A percentile compares a stretch with the other conserved stretches of the same genome.
Evolutionary conservation across 2,888 invertebrate genomes (phyloP).

Genomic region (Mongoloraphidia duomilia): DNA sequence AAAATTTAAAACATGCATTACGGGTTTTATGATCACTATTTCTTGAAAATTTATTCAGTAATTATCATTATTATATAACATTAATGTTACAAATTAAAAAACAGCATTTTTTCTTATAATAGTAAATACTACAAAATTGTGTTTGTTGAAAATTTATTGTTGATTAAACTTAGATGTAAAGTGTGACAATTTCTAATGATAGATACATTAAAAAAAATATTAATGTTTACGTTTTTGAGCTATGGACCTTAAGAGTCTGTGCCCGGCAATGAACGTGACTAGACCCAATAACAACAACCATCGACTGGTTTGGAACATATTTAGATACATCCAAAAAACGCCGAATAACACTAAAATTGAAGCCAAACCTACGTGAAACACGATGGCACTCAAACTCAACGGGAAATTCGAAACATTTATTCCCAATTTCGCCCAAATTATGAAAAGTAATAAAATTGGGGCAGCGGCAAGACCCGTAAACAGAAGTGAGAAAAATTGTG

Average conservation of each 20-base stretch:
- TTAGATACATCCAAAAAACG: constrained; percentile 81
- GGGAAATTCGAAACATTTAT: constrained; percentile 77
- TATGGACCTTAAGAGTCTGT: constrained; percentile 73
- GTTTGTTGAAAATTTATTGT: too few species aligned
- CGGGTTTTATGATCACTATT: too few species aligned
- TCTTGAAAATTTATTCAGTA: too few species aligned
- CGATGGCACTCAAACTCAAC: constrained; percentile 59
- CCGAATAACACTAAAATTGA: constrained; percentile 78
- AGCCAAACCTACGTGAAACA: constrained; percentile 83
- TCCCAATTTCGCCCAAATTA: constrained; percentile 76
- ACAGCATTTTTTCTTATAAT: too few species aligned
- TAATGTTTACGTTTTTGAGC: constrained; percentile 29
- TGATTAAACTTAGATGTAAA: too few species aligned
- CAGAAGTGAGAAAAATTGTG: constrained; percentile 73
- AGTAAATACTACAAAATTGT: too few species aligned
- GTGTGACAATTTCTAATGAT: too few species aligned
- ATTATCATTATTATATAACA: too few species aligned
- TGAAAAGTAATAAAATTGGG: constrained; percentile 67
- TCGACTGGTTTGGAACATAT: constrained; percentile 92
- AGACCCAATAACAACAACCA: constrained; percentile 74
- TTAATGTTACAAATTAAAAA: too few species aligned
- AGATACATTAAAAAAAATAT: background rate
- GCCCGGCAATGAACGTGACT: constrained; percentile 87
- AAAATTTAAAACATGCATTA: too few species aligned
- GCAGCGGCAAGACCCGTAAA: constrained; percentile 75